These are phyloP conservation scores for Dunckerocampus dactyliophorus DNA, from an alignment of 2,113 vertebrate species.

Conservation along the genomic window DNA sequence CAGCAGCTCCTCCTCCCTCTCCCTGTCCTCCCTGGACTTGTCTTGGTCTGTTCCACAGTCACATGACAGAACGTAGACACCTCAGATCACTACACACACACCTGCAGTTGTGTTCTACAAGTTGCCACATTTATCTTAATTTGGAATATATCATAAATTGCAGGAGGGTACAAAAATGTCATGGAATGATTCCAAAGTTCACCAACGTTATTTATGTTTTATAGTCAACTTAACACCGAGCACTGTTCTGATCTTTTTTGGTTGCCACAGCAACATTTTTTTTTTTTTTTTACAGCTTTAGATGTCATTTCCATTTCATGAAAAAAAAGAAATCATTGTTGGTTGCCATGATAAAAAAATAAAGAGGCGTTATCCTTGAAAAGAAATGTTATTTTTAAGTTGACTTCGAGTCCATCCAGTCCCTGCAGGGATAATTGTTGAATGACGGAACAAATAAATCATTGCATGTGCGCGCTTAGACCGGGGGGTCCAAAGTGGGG, in stretches of 20 bases:
- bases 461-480: too few species aligned
- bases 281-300: background rate
- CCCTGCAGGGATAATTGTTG: background rate
- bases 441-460: background rate
- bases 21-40: constrained; percentile 76
- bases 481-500: too few species aligned
- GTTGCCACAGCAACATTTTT: constrained; percentile 33
- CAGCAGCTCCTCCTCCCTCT: constrained; percentile 80
- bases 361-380: background rate
- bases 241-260: background rate
- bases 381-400: background rate
- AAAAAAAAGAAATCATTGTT: too few species aligned
- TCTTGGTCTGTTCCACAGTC: constrained; percentile 71
- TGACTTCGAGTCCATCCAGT: too few species aligned
- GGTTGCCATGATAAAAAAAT: background rate
- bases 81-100: background rate
- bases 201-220: background rate
- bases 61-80: background rate
- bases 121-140: too few species aligned
- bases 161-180: too few species aligned
- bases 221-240: background rate
- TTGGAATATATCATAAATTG: too few species aligned
- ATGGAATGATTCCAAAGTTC: background rate
- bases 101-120: background rate
- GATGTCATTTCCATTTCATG: background rate